These are phyloP conservation scores for Monochamus saltuarius DNA, from an alignment of 1,140 invertebrate genomes.

Conservation along the genomic window DNA sequence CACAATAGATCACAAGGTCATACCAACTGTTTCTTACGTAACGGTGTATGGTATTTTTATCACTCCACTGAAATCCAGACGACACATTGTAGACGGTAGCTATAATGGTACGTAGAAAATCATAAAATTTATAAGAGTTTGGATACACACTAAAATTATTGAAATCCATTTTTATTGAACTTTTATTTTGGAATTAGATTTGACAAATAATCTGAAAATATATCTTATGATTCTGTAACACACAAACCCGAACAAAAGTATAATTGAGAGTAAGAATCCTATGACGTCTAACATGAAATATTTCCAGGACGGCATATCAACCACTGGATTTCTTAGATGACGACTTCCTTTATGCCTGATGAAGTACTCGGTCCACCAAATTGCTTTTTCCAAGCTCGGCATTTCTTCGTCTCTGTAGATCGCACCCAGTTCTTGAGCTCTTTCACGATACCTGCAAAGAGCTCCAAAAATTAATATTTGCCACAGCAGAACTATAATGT, in stretches of 20 bases:
- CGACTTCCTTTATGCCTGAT: slow-evolving; percentile 51
- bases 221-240: background rate
- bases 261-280: slow-evolving; percentile 35
- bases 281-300: slow-evolving; percentile 54
- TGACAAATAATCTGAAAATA: background rate
- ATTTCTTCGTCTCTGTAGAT: slow-evolving; percentile 46
- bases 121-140: no score
- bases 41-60: no score
- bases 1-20: no score
- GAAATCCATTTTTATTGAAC: no score
- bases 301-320: slow-evolving; percentile 52
- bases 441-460: slow-evolving; percentile 38
- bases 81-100: no score
- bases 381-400: slow-evolving; percentile 50
- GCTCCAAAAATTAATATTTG: background rate
- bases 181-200: background rate
- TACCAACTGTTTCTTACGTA: no score
- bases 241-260: background rate
- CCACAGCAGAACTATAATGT: background rate
- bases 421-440: slow-evolving; percentile 29
- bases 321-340: slow-evolving; percentile 45
- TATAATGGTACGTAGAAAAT: no score
- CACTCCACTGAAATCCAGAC: no score
- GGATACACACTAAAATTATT: no score
- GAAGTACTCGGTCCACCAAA: slow-evolving; percentile 58